A percentile compares a stretch with the other conserved stretches of the same genome.
Conservation (phyloP, 2,888 invertebrate species). For the Euzetes globulus region DNA sequence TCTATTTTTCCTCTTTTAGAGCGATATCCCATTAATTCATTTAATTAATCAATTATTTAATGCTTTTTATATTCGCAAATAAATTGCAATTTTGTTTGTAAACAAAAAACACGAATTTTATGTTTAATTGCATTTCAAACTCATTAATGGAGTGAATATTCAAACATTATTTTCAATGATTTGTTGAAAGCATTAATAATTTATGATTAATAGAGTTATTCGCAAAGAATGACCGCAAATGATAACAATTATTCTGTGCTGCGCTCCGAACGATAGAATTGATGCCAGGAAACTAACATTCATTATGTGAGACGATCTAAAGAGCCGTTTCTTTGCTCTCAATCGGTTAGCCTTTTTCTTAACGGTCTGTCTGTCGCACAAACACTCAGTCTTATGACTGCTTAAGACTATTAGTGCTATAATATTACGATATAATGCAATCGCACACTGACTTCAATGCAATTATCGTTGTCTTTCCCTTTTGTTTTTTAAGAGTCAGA, state of each 20-base stretch:
- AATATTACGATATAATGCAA: background rate
- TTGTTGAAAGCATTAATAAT: too few relatives aligned
- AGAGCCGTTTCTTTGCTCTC: background rate
- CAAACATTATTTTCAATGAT: too few relatives aligned
- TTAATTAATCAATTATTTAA: too few relatives aligned
- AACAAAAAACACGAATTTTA: too few relatives aligned
- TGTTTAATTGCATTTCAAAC: too few relatives aligned
- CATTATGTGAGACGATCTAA: slow-evolving; percentile 12
- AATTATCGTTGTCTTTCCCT: slow-evolving; percentile 5
- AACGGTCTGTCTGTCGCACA: slow-evolving; percentile 10
- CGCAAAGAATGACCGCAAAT: background rate
- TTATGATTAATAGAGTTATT: background rate
- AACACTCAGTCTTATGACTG: background rate
- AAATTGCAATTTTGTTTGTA: too few relatives aligned
- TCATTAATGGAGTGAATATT: too few relatives aligned
- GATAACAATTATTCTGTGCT: background rate
- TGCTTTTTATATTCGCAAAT: too few relatives aligned
- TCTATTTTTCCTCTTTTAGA: too few relatives aligned
- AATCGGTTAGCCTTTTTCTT: slow-evolving; percentile 6
- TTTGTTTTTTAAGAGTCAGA: background rate
- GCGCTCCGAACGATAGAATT: background rate
- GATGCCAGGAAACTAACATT: slow-evolving; percentile 16
- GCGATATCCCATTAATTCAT: too few relatives aligned
- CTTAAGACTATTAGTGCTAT: background rate
- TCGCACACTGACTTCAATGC: background rate